phyloP scores from a whole-genome alignment of 2,797 vertebrate genomes.

The Huso huso region DNA sequence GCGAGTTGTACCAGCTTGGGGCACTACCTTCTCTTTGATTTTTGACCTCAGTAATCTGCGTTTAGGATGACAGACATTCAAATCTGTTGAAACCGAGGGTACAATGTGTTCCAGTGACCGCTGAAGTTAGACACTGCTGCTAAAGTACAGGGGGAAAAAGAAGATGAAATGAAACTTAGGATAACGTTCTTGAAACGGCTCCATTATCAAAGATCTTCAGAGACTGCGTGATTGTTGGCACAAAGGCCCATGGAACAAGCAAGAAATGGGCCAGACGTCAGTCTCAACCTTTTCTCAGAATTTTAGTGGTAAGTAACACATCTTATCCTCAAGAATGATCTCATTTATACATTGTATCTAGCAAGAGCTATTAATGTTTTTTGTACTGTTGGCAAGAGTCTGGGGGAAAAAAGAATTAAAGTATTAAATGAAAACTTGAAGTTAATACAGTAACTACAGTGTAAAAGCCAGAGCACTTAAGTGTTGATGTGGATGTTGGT shows the following conservation, averaged over 20 bases:
- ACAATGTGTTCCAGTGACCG: conserved; percentile 15
- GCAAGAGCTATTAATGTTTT: too few relatives aligned
- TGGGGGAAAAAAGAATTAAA: too few relatives aligned
- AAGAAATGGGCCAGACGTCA: conserved; percentile 70
- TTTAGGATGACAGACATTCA: conserved; percentile 64
- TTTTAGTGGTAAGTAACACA: conserved; percentile 56
- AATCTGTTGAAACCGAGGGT: conserved; percentile 33
- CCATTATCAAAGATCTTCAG: conserved; percentile 27
- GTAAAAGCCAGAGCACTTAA: too few relatives aligned
- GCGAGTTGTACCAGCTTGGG: neutral
- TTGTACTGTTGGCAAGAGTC: too few relatives aligned
- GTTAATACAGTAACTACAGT: too few relatives aligned
- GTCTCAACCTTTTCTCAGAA: conserved; percentile 63
- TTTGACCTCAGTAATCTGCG: conserved; percentile 51
- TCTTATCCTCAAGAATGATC: too few relatives aligned
- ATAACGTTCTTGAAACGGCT: conserved; percentile 26
- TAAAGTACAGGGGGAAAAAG: conserved; percentile 10
- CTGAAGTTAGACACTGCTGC: conserved; percentile 14
- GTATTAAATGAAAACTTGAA: too few relatives aligned
- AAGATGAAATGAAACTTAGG: conserved; percentile 39
- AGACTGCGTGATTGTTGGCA: conserved; percentile 42
- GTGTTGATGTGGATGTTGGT: too few relatives aligned
- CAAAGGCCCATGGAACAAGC: conserved; percentile 32
- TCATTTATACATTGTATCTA: too few relatives aligned
- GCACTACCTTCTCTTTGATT: conserved; percentile 30